Conservation (phyloP, 1,140 invertebrate genomes). For the Drosophila nebulosa region DNA sequence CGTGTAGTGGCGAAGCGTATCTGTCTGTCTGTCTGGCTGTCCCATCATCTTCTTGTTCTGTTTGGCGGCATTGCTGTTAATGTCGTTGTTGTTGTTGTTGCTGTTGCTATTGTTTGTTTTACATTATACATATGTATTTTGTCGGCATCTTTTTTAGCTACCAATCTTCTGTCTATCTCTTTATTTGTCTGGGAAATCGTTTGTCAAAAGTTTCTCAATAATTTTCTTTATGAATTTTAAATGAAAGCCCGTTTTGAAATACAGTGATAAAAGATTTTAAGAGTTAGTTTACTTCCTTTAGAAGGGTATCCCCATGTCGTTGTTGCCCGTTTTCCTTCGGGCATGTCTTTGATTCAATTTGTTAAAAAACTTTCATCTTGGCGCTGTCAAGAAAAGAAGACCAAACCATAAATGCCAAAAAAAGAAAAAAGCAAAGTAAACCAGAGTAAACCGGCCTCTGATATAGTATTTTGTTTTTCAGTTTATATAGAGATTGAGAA, state of each 20-base stretch:
- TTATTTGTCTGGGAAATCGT: not conserved
- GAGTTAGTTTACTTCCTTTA: not conserved
- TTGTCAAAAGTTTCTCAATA: not conserved
- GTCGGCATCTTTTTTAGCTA: not conserved
- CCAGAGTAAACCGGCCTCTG: not conserved
- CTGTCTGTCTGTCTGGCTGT: not conserved
- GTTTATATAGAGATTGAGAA: too few species aligned
- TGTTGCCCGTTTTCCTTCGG: not conserved
- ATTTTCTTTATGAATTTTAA: not conserved
- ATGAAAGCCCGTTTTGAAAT: too few species aligned
- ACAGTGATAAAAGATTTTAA: too few species aligned
- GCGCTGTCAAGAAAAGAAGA: not conserved
- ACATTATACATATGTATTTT: not conserved
- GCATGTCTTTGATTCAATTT: not conserved
- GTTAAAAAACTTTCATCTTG: not conserved
- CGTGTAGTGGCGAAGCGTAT: constrained; percentile 46
- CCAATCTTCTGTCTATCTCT: too few species aligned
- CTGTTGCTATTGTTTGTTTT: not conserved
- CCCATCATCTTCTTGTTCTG: not conserved
- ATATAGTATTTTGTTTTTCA: not conserved
- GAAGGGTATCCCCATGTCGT: not conserved
- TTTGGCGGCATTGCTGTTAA: not conserved
- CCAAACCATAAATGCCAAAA: not conserved
- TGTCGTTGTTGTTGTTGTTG: not conserved
- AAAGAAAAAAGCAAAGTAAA: not conserved